phyloP scores from a whole-genome alignment of 2,888 invertebrate species.

The Apoda limacodes region DNA sequence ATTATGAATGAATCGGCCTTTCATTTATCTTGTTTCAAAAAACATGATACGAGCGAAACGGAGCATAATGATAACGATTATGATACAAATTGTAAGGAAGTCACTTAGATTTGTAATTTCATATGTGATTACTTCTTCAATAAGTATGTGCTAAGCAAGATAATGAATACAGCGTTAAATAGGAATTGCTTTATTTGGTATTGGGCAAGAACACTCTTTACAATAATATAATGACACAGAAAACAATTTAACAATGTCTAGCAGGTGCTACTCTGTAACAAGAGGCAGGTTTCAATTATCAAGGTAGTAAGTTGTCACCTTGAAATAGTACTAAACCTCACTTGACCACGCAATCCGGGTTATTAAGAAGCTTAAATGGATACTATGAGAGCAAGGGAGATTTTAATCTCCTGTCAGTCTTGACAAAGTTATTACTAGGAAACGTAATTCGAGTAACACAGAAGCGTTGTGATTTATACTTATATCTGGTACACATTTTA shows the following conservation, averaged over 20 bases:
- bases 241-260: too few relatives aligned
- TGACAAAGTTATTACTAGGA: slow-evolving; percentile 31
- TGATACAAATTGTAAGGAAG: too few relatives aligned
- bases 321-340: slow-evolving; percentile 39
- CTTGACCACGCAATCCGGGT: slow-evolving; percentile 48
- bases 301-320: slow-evolving; percentile 39
- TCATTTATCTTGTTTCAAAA: slow-evolving; percentile 38
- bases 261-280: slow-evolving; percentile 42
- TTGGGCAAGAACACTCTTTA: too few relatives aligned
- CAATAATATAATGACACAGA: too few relatives aligned
- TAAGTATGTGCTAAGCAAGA: too few relatives aligned
- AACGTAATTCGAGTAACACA: slow-evolving; percentile 39
- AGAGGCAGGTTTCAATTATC: slow-evolving; percentile 56
- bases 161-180: too few relatives aligned
- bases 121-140: too few relatives aligned
- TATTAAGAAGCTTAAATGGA: slow-evolving; percentile 63
- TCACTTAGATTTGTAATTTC: too few relatives aligned
- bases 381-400: slow-evolving; percentile 49
- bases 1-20: slow-evolving; percentile 63
- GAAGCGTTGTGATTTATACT: too few relatives aligned
- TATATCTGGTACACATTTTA: too few relatives aligned
- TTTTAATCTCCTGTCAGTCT: slow-evolving; percentile 47
- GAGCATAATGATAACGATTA: slow-evolving; percentile 42
- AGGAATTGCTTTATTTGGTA: too few relatives aligned
- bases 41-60: slow-evolving; percentile 36